A percentile compares a stretch with the other conserved stretches of the same genome.
Evolutionary conservation across 2,888 invertebrate genomes (phyloP).

Genomic region (Tiliacea citrago): DNA sequence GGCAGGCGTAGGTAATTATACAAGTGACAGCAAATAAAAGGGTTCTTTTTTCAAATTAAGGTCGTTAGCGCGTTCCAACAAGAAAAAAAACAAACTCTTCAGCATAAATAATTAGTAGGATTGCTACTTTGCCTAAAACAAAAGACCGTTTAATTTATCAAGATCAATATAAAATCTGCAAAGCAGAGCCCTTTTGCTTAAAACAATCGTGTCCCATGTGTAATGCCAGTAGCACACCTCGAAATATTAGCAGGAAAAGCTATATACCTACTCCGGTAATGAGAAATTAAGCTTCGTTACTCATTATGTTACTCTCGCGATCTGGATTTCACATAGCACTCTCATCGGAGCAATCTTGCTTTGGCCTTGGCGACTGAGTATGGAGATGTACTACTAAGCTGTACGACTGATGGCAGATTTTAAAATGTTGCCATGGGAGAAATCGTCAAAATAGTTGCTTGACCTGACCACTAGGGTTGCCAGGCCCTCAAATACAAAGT

Average conservation of each 20-base stretch:
- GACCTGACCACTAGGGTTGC: neutral
- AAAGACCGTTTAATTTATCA: too few species aligned
- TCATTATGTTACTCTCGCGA: conserved; percentile 15
- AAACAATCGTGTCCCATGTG: neutral
- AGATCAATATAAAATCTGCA: neutral
- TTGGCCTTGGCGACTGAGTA: neutral
- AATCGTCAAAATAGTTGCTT: neutral
- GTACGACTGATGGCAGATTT: too few species aligned
- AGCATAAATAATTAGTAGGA: too few species aligned
- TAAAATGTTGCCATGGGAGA: neutral
- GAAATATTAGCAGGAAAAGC: neutral
- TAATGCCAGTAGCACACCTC: neutral
- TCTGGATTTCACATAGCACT: conserved; percentile 3
- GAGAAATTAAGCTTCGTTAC: neutral
- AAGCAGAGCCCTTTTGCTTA: neutral
- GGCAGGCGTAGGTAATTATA: too few species aligned
- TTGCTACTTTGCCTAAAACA: too few species aligned
- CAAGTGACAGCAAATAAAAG: too few species aligned
- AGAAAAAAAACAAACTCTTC: too few species aligned
- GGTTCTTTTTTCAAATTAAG: too few species aligned
- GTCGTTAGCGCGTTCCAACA: too few species aligned
- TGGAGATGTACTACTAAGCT: neutral
- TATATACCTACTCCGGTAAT: neutral
- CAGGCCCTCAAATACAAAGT: neutral
- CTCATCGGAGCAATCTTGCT: neutral